phyloP scores from a whole-genome alignment of 2,797 vertebrate genomes.

The Enteromius radiatus region DNA sequence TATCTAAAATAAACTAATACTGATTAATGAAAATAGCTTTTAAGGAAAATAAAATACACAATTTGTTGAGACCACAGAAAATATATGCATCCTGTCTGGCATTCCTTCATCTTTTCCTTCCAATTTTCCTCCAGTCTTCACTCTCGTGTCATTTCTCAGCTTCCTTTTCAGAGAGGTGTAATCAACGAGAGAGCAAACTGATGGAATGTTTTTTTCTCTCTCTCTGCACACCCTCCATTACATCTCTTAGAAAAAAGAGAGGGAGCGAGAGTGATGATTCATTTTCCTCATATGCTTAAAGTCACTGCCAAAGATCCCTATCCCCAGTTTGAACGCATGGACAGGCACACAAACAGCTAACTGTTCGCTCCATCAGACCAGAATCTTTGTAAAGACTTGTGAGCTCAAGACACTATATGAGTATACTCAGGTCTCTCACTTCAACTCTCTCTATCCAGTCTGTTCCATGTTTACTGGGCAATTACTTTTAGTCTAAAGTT shows the following conservation, averaged over 20 bases:
- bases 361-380: neutral
- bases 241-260: slow-evolving; percentile 12
- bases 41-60: neutral
- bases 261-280: neutral
- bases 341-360: neutral
- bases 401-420: neutral
- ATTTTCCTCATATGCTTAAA: slow-evolving; percentile 22
- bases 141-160: slow-evolving; percentile 10
- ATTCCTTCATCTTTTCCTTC: slow-evolving; percentile 17
- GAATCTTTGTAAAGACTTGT: slow-evolving; percentile 14
- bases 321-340: neutral
- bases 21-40: neutral
- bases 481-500: too few relatives aligned
- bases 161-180: slow-evolving; percentile 14
- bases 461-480: neutral
- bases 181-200: slow-evolving; percentile 30
- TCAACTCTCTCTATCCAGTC: neutral
- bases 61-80: slow-evolving; percentile 2
- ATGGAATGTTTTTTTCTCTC: slow-evolving; percentile 5
- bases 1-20: neutral
- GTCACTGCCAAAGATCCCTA: slow-evolving; percentile 9
- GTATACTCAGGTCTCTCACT: neutral
- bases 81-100: neutral
- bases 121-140: slow-evolving; percentile 3
- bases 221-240: slow-evolving; percentile 21